Conservation (phyloP, 2,888 invertebrate species). For the Anodontia alba region DNA sequence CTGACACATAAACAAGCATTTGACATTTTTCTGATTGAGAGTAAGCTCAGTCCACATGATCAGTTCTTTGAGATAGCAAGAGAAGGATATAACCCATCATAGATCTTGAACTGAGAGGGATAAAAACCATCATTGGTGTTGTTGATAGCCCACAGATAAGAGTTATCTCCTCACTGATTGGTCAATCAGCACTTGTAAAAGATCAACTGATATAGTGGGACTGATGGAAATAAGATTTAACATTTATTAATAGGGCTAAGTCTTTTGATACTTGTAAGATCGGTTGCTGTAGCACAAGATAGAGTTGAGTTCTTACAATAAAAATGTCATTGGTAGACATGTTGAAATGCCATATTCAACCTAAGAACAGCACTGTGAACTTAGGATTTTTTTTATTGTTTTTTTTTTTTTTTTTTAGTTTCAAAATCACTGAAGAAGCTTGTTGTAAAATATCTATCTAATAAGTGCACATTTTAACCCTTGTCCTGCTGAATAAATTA, state of each 20-base stretch:
- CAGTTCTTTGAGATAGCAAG: neutral
- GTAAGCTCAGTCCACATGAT: neutral
- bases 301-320: too few species aligned
- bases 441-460: too few species aligned
- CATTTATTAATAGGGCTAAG: slow-evolving; percentile 9
- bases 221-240: neutral
- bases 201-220: neutral
- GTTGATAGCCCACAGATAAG: slow-evolving; percentile 26
- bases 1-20: neutral
- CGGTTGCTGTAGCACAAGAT: too few species aligned
- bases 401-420: too few species aligned
- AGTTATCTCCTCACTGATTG: slow-evolving; percentile 30
- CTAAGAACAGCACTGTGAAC: too few species aligned
- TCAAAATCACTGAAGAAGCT: too few species aligned
- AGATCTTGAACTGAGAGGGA: slow-evolving; percentile 15
- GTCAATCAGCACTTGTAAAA: slow-evolving; percentile 10
- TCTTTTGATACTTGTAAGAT: too few species aligned
- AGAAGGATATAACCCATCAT: slow-evolving; percentile 4
- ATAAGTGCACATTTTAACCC: too few species aligned
- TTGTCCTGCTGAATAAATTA: too few species aligned
- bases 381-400: too few species aligned
- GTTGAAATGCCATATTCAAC: too few species aligned
- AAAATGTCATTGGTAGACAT: too few species aligned
- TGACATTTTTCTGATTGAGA: neutral
- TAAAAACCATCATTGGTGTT: slow-evolving; percentile 28